phyloP scores from a whole-genome alignment of 37 sponge, comb jelly and placozoan genomes.

The Amphimedon queenslandica region DNA sequence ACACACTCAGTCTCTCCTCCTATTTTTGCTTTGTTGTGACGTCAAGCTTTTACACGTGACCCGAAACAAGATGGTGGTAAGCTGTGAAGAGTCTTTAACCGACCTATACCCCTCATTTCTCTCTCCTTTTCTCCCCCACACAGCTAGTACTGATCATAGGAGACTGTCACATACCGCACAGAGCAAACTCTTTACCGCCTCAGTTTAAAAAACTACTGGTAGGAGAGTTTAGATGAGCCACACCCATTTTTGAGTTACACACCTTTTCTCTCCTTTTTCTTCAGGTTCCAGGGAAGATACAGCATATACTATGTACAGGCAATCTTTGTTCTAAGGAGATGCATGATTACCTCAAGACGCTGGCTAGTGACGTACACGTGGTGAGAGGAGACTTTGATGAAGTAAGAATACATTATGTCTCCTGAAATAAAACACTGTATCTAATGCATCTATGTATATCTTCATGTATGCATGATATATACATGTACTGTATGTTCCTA shows the following conservation, averaged over 20 bases:
- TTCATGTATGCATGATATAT: too few relatives aligned
- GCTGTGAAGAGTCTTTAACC: not conserved
- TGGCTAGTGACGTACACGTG: constrained; percentile 94
- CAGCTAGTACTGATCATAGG: constrained; percentile 96
- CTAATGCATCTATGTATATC: too few relatives aligned
- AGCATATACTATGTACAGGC: constrained; percentile 98
- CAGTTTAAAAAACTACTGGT: constrained; percentile 99
- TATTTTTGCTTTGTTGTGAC: not conserved
- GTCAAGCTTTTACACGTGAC: constrained; percentile 47
- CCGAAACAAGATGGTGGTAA: constrained; percentile 55
- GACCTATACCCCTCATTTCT: not conserved
- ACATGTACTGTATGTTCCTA: too few relatives aligned
- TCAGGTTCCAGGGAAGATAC: constrained; percentile 98
- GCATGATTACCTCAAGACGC: constrained; percentile 93
- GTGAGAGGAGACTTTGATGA: constrained; percentile 98
- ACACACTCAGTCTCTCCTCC: too few relatives aligned
- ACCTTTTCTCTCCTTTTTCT: too few relatives aligned
- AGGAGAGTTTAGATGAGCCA: not conserved
- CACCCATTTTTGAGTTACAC: not conserved
- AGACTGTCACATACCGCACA: constrained; percentile 96
- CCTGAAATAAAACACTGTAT: too few relatives aligned
- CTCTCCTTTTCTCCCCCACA: not conserved
- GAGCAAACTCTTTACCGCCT: constrained; percentile 76
- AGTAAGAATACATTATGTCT: too few relatives aligned
- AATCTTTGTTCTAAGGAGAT: constrained; percentile 96